Base-by-base conservation (phyloP, 2,888 invertebrate genomes). In the Campoplex nolae region DNA sequence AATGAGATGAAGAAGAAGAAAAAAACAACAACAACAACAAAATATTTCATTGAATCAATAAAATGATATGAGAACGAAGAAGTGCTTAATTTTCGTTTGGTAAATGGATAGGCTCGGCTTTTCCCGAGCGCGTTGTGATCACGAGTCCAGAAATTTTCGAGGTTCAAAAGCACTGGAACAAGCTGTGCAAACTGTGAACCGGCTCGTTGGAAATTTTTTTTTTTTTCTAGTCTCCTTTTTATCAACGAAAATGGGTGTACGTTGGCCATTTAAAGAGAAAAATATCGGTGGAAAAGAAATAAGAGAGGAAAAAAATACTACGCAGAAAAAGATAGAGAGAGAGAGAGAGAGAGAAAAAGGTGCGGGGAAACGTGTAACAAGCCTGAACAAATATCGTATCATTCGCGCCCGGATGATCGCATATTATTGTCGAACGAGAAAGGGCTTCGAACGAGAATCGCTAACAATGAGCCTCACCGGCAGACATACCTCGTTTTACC, bases 331-430 rank as follows among this genome's bases (percentile, higher is more conserved):
- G 75, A 45, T 76, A 67, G 67, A 85, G 87, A 71, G 84, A 86
- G 78, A 78, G 84, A 51, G 35, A 54, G 51, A n/a, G 84, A 73
- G 68, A 76, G 81, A 84, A 83, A 83, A 70, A 77, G 73, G 54
- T 70, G 54, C 48, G 80, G 28, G 71, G n/a, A 71, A 54, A 23
- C 11, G 83, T 75, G 58, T 67, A 85, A 86, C 73, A 75, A 84
- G 86, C 88, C 89, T 89, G 88, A 83, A 87, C 78, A 89, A 89
- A 89, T 89, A 89, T 83, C 85, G 74, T 73, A 85, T 73, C 73
- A 85, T 71, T 88, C 77, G 81, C 83, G 88, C 81, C 73, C 85
- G 88, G 70, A 81, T 86, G 81, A 81, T 84, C 71, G 67, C 85
- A 77, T 83, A 81, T 74, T 75, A 62, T 45, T 45, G 32, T 83